These are phyloP conservation scores for Polydesmus complanatus DNA, from an alignment of 2,888 invertebrate genomes.

Conservation along the genomic window DNA sequence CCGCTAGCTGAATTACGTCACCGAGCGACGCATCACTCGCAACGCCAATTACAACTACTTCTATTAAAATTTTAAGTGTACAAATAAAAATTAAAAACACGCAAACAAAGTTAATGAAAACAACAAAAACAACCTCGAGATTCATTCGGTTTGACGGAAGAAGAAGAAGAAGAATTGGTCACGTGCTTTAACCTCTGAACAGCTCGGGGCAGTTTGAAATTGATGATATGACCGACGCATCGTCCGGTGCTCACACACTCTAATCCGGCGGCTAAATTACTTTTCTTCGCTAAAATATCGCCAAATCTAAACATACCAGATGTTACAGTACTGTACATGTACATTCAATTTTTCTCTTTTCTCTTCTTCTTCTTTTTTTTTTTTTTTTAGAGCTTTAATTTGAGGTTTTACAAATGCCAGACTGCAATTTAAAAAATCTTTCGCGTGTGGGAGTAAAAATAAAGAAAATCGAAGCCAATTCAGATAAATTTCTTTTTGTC, in stretches of 20 bases:
- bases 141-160: not conserved
- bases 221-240: not conserved
- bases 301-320: too few relatives aligned
- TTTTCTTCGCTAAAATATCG: not conserved
- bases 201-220: not conserved
- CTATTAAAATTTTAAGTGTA: not conserved
- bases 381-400: too few relatives aligned
- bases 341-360: too few relatives aligned
- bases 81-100: not conserved
- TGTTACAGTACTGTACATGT: too few relatives aligned
- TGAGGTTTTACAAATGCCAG: too few relatives aligned
- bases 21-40: not conserved
- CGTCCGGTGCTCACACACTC: not conserved
- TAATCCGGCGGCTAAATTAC: not conserved
- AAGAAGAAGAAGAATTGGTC: not conserved
- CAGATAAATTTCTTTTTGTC: too few relatives aligned
- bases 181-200: not conserved
- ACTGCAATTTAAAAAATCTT: too few relatives aligned
- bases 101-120: too few relatives aligned
- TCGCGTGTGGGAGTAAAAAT: too few relatives aligned
- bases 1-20: not conserved
- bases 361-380: too few relatives aligned
- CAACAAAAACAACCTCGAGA: not conserved
- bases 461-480: too few relatives aligned
- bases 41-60: not conserved